Conservation (phyloP, 2,888 invertebrate species). For the Cepaea hortensis region DNA sequence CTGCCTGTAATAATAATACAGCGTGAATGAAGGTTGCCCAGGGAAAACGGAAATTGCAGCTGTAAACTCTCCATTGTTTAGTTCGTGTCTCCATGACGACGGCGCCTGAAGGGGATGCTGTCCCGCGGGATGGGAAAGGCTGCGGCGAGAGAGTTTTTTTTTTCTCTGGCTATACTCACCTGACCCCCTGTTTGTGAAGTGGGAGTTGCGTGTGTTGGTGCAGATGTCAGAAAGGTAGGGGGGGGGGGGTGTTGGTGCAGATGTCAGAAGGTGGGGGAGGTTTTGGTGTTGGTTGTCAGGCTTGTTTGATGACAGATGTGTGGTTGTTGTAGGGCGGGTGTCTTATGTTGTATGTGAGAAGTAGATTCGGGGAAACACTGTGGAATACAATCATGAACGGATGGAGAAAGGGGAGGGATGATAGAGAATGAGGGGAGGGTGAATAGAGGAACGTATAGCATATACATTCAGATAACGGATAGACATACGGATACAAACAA, state of each 20-base stretch:
- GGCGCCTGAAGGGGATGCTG: neutral
- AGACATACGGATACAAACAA: too few relatives aligned
- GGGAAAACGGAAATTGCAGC: slow-evolving; percentile 10
- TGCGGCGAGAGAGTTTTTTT: too few relatives aligned
- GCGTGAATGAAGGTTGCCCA: neutral
- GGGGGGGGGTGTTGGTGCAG: neutral
- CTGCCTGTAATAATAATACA: neutral
- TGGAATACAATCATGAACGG: too few relatives aligned
- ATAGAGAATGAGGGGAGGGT: too few relatives aligned
- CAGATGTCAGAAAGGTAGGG: neutral
- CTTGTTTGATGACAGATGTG: too few relatives aligned
- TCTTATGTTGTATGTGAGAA: too few relatives aligned
- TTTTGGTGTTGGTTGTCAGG: too few relatives aligned
- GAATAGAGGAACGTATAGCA: too few relatives aligned
- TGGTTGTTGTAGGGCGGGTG: too few relatives aligned
- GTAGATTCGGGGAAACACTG: too few relatives aligned
- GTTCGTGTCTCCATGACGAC: slow-evolving; percentile 13
- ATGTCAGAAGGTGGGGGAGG: neutral
- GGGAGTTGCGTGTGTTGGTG: neutral
- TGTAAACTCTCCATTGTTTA: slow-evolving; percentile 6
- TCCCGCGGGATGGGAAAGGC: neutral
- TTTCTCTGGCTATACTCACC: neutral
- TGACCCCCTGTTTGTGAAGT: neutral
- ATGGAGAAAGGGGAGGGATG: too few relatives aligned
- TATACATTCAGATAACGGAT: too few relatives aligned